Percentiles rank a stretch among this genome's conserved stretches.
phyloP scores from a whole-genome alignment of 2,888 invertebrate genomes.

The Drosophila kuntzei region DNA sequence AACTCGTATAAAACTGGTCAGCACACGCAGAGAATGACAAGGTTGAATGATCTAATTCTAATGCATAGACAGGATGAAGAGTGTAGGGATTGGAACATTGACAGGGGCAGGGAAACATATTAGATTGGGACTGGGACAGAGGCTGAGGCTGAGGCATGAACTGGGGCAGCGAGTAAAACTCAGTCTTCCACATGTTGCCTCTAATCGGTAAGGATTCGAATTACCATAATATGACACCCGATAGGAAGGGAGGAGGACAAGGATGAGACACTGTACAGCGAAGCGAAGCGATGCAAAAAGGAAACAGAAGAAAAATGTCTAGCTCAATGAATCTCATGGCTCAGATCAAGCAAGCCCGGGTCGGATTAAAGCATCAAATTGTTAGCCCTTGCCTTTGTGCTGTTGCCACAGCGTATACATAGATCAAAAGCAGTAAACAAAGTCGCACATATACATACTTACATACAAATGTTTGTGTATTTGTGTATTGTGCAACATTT shows the following conservation, averaged over 20 bases:
- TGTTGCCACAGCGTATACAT: constrained; percentile 20
- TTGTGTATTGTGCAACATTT: constrained; percentile 51
- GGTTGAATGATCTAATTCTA: constrained; percentile 54
- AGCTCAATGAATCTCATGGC: constrained; percentile 58
- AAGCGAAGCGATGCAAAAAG: constrained; percentile 4
- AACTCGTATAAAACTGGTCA: constrained; percentile 26
- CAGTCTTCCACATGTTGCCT: constrained; percentile 73
- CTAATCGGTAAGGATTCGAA: constrained; percentile 76
- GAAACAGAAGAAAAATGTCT: constrained; percentile 29
- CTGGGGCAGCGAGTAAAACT: constrained; percentile 22
- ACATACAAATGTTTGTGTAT: constrained; percentile 1
- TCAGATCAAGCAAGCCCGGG: constrained; percentile 44
- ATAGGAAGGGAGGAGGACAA: constrained; percentile 30
- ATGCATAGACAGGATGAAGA: constrained; percentile 24
- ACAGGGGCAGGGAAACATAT: background rate
- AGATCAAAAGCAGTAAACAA: constrained; percentile 44
- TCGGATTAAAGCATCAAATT: constrained; percentile 77
- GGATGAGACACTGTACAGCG: constrained; percentile 17
- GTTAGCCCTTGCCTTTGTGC: constrained; percentile 49
- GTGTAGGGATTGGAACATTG: background rate
- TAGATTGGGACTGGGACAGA: background rate
- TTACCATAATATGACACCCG: constrained; percentile 79
- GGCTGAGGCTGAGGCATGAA: background rate
- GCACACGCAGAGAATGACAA: constrained; percentile 28
- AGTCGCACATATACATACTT: background rate